Conservation (phyloP, 1,140 invertebrate species). For the Penaeus vannamei region DNA sequence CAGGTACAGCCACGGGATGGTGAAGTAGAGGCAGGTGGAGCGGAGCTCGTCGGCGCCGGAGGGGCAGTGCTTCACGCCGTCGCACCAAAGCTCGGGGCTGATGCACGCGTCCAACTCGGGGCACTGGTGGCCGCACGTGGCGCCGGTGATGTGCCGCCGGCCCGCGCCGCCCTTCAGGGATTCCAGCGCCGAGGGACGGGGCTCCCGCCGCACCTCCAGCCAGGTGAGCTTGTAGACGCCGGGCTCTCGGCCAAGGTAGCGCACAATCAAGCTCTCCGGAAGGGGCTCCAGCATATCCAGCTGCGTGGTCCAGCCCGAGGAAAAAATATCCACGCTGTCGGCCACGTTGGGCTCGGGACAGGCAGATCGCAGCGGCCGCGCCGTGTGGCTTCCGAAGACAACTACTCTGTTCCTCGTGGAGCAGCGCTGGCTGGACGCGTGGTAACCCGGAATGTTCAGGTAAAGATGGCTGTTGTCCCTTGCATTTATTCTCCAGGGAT, state of each 20-base stretch:
- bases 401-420: slow-evolving; percentile 70
- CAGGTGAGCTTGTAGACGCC: slow-evolving; percentile 82
- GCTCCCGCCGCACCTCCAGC: slow-evolving; percentile 84
- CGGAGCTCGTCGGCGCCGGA: slow-evolving; percentile 70
- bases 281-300: slow-evolving; percentile 74
- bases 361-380: slow-evolving; percentile 56
- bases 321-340: slow-evolving; percentile 71
- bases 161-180: slow-evolving; percentile 68
- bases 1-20: slow-evolving; percentile 79
- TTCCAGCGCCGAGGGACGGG: slow-evolving; percentile 74
- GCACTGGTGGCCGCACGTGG: slow-evolving; percentile 66
- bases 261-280: slow-evolving; percentile 80
- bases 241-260: slow-evolving; percentile 80
- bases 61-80: slow-evolving; percentile 72
- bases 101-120: slow-evolving; percentile 73
- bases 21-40: slow-evolving; percentile 79
- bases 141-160: slow-evolving; percentile 22
- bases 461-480: slow-evolving; percentile 60
- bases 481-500: slow-evolving; percentile 75
- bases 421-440: slow-evolving; percentile 69
- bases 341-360: slow-evolving; percentile 53
- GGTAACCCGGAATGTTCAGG: slow-evolving; percentile 64
- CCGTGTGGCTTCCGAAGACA: slow-evolving; percentile 49
- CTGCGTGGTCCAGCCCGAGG: slow-evolving; percentile 50
- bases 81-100: slow-evolving; percentile 75